Base-by-base conservation (phyloP, 2,113 vertebrate genomes). In the Entosphenus tridentatus region DNA sequence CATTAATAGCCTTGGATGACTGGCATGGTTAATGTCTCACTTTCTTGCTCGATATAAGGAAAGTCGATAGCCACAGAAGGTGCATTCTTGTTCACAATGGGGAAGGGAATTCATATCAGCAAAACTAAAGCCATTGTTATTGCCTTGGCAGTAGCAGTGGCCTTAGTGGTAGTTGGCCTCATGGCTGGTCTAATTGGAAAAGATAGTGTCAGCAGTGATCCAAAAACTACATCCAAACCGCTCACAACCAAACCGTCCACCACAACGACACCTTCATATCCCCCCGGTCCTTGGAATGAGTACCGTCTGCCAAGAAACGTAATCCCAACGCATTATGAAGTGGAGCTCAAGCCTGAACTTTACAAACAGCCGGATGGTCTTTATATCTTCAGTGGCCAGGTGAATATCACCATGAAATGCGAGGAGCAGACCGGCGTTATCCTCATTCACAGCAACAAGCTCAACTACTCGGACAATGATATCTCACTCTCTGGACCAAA, bases 391-490 rank as follows among this genome's bases (percentile, higher is more conserved):
- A 71, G 12, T 1, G 93, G 93, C 21, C 68, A 1, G 1, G 89
- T 88, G 67, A 71, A 69, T 0, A 87, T 87, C 56, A 56, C 75
- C 69, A 89, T 98, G 12, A 1, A 0, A n/a, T 96, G 93, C 57
- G 1, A 17, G 8, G 68, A 76, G 54, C 39, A 78, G 57, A 97
- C 90, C 0, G 0, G 85, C 55, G 70, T 87, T 70, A 80, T 97
- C 73, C 76, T 97, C 71, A 88, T 97, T 74, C 91, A 97, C 77
- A 83, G 83, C 78, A 83, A 81, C 67, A 84, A 86, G 67, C 86
- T 96, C 62, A 87, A 85, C 72, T 79, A 91, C 74, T 87, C 81
- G 1, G 0, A 0, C 9, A 1, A 1, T 5, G 73, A 77, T 0
- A 59, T 57, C 2, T 73, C 78, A 59, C 70, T 13, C 0, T 75